A percentile compares a stretch with the other conserved stretches of the same genome.
phyloP scores from a whole-genome alignment of 2,113 vertebrate genomes.

The Gorsachius goisagi region DNA sequence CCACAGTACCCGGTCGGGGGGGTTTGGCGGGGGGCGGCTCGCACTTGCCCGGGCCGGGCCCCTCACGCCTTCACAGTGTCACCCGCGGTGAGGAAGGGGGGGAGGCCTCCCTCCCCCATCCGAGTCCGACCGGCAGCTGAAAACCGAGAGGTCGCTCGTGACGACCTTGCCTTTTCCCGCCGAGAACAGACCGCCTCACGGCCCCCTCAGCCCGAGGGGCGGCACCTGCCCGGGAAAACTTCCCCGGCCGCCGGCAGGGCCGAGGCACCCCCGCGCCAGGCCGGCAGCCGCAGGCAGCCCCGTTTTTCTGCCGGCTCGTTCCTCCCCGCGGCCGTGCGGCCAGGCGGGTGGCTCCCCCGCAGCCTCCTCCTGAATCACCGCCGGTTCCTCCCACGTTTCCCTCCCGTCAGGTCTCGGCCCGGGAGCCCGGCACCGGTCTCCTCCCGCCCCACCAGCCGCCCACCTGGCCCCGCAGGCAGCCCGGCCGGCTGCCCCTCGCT shows the following conservation, averaged over 20 bases:
- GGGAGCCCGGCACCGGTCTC: too few species aligned
- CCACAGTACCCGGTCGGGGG: too few species aligned
- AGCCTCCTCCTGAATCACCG: neutral
- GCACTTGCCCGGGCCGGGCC: neutral
- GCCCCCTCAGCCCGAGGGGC: too few species aligned
- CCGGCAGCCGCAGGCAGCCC: neutral
- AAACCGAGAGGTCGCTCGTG: too few species aligned
- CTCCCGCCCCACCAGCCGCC: too few species aligned
- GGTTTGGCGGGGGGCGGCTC: fast-evolving
- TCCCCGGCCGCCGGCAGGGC: neutral
- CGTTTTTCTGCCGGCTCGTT: too few species aligned
- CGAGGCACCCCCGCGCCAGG: too few species aligned
- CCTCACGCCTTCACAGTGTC: neutral
- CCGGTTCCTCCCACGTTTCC: neutral
- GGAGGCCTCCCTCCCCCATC: neutral
- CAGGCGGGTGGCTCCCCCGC: neutral
- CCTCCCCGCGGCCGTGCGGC: neutral
- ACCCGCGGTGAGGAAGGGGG: neutral
- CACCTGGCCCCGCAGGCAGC: too few species aligned
- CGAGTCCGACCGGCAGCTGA: neutral
- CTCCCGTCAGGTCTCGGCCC: neutral
- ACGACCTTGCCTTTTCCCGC: neutral
- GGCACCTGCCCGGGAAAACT: neutral
- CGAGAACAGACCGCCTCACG: neutral
- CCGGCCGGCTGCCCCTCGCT: too few species aligned